Evolutionary conservation across 2,888 invertebrate species (phyloP).

Genomic region (Hofmannophila pseudospretella): DNA sequence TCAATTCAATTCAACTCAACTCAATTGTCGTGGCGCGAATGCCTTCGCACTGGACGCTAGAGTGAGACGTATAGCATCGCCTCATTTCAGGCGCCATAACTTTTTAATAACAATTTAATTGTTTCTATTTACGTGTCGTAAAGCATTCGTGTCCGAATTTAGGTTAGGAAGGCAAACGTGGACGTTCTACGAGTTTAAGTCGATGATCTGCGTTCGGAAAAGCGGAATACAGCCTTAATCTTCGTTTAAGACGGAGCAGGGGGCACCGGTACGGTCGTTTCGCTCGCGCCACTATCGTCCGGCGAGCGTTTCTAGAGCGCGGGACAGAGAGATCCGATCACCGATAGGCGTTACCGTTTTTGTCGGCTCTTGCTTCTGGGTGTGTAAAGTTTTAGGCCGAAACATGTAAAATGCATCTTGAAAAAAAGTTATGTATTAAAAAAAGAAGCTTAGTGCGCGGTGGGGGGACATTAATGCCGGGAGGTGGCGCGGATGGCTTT

Average conservation of each 20-base stretch:
- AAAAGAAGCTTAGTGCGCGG: conserved; percentile 77
- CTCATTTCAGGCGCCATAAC: conserved; percentile 39
- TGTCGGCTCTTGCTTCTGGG: conserved; percentile 62
- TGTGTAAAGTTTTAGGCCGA: conserved; percentile 78
- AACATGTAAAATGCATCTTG: conserved; percentile 79
- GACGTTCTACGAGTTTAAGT: conserved; percentile 48
- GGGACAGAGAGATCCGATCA: conserved; percentile 60
- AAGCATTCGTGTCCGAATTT: conserved; percentile 18
- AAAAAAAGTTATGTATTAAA: conserved; percentile 79
- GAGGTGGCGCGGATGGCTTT: conserved; percentile 70
- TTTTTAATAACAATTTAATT: conserved; percentile 31
- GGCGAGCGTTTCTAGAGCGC: conserved; percentile 35
- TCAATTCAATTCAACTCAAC: conserved; percentile 78
- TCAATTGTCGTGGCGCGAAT: conserved; percentile 75
- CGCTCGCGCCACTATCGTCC: conserved; percentile 72
- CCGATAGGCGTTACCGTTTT: conserved; percentile 66
- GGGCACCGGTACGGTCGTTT: conserved; percentile 52
- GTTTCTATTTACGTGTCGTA: conserved; percentile 8
- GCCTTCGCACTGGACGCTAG: conserved; percentile 74
- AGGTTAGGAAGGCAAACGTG: conserved; percentile 27
- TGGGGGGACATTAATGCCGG: conserved; percentile 72
- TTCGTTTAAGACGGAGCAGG: conserved; percentile 66
- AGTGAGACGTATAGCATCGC: conserved; percentile 66
- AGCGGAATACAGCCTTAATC: conserved; percentile 70
- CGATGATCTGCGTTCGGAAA: conserved; percentile 60